Evolutionary conservation across 1,140 invertebrate species (phyloP), one percentile per base, ranked within the genome.

Genomic region (Liolophura sinensis): DNA sequence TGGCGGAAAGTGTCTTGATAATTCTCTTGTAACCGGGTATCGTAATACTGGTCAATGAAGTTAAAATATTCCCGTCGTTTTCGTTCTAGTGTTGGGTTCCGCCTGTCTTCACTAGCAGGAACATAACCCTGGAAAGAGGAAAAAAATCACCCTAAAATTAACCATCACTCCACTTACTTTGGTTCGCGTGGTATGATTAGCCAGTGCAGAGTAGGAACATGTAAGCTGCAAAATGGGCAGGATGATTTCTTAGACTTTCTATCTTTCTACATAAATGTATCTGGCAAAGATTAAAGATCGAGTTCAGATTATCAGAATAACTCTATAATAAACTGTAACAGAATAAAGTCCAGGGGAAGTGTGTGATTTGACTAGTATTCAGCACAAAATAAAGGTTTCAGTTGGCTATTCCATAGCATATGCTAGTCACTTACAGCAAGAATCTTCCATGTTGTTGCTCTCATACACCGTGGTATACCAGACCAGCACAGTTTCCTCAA

Each of bases 21-120:
- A 52, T 89, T 88, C 80, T 98, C 96, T 79, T 98, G 95, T 78
- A 93, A 88, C 75, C 97, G 91, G 0, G 92, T 92, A 74, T 95
- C 92, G 81, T 97, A 99, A 87, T 99, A 99, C 82, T 99, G 95
- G 73, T 93, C 90, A 7, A 99, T 93, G 78, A 97, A 91, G 82
- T 92, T 92, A 88, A 93, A 93, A 86, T 99, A 99, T 80, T 98
- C 96, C 59, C 94, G 90, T 25, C 97, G 87, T 84, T 99, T 99
- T 61, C 95, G 86, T 78, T 95, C 89, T 52, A 99, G 81, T 18
- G 93, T 86, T 31, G 91, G 89, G 72, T 91, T 88, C 14, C 95
- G 88, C 67, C 95, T 88, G 77, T 98, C 95, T 5, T 90, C 82
- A 84, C 92, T 95, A 4, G 94, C 91, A 22, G 97, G 96, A 50